Conservation (phyloP, 2,888 invertebrate genomes). For the Caenorhabditis macrosperma region DNA sequence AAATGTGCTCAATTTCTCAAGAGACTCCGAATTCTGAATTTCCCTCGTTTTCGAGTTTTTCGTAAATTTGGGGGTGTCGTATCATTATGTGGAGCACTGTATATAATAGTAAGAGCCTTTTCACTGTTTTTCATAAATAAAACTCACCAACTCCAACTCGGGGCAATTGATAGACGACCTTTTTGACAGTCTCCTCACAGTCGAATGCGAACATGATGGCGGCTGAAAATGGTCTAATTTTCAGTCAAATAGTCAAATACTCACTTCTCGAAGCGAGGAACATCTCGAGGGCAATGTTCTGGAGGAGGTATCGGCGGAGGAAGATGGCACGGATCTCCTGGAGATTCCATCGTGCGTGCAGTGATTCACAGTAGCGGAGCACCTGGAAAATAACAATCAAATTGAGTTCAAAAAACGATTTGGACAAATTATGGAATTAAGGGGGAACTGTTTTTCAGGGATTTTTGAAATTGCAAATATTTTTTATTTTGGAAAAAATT, state of each 20-base stretch:
- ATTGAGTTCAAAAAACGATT: not conserved
- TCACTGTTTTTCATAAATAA: not conserved
- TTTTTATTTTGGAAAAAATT: not conserved
- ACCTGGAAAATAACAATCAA: slow-evolving; percentile 84
- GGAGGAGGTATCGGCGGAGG: slow-evolving; percentile 94
- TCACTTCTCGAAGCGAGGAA: slow-evolving; percentile 97
- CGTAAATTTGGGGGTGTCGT: no score
- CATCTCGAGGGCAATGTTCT: slow-evolving; percentile 95
- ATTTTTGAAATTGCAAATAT: not conserved
- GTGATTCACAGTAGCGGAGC: slow-evolving; percentile 96
- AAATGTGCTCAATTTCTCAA: no score
- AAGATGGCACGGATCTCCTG: slow-evolving; percentile 99
- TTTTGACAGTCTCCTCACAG: slow-evolving; percentile 96
- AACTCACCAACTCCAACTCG: slow-evolving; percentile 67
- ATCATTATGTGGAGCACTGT: no score
- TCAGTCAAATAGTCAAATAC: slow-evolving; percentile 10
- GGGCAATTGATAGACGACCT: slow-evolving; percentile 83
- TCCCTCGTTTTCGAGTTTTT: no score
- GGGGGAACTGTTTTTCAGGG: not conserved
- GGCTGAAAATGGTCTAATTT: slow-evolving; percentile 85
- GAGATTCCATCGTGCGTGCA: slow-evolving; percentile 99
- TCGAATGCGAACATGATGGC: slow-evolving; percentile 99
- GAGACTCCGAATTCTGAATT: no score
- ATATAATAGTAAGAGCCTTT: not conserved
- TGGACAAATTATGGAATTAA: no score